phyloP scores from a whole-genome alignment of 2,113 vertebrate genomes.

The Cololabis saira region DNA sequence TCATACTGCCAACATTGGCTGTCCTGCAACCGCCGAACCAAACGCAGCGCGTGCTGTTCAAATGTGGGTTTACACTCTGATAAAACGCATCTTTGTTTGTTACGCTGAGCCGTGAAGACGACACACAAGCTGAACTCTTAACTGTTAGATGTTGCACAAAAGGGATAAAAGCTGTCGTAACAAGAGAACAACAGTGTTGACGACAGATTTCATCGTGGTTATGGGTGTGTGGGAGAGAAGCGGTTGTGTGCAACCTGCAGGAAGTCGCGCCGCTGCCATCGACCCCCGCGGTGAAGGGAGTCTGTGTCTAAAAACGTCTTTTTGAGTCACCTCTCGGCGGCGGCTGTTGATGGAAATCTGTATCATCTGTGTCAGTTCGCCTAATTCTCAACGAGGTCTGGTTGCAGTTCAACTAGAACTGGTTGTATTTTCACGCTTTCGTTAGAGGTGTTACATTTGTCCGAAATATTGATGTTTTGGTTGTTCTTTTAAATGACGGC shows the following conservation, averaged over 20 bases:
- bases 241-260: conserved; percentile 37
- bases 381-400: not conserved
- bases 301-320: conserved; percentile 41
- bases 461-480: too few species aligned
- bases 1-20: not conserved
- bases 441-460: not conserved
- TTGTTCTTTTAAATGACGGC: too few species aligned
- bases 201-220: conserved; percentile 14
- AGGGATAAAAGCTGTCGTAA: not conserved
- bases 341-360: conserved; percentile 43
- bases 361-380: conserved; percentile 18
- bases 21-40: too few species aligned
- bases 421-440: not conserved
- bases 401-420: not conserved
- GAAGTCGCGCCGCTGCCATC: conserved; percentile 49
- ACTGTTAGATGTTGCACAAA: too few species aligned
- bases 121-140: too few species aligned
- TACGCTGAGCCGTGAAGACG: too few species aligned
- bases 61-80: too few species aligned
- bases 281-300: conserved; percentile 58
- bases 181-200: conserved; percentile 2
- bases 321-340: conserved; percentile 37
- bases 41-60: too few species aligned
- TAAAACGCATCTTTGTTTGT: too few species aligned
- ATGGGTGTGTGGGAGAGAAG: conserved; percentile 26